Conservation (phyloP, 2,888 invertebrate genomes). For the Xanthia icteritia region DNA sequence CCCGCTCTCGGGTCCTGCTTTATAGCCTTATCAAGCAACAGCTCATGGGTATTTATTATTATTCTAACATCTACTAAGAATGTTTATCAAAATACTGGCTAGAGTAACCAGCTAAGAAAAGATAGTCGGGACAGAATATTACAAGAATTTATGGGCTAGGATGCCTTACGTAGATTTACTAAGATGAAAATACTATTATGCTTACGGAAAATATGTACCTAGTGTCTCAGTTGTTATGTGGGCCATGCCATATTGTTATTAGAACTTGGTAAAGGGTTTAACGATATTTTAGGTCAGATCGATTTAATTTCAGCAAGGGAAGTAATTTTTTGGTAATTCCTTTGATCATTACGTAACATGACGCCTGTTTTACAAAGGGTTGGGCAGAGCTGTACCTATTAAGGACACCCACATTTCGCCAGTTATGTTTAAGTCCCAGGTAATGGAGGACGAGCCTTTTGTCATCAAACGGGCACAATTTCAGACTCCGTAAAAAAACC, state of each 20-base stretch:
- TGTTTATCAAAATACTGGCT: constrained; percentile 43
- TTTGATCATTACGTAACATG: too few species aligned
- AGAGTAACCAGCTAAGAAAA: constrained; percentile 24
- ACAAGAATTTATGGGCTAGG: constrained; percentile 44
- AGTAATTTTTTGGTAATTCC: too few species aligned
- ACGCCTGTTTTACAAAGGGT: too few species aligned
- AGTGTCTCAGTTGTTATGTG: constrained; percentile 4
- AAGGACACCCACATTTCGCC: too few species aligned
- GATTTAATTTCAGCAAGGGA: too few species aligned
- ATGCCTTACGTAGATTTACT: constrained; percentile 26
- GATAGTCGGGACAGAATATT: constrained; percentile 31
- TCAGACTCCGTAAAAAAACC: too few species aligned
- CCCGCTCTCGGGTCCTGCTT: not conserved
- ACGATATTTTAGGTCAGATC: too few species aligned
- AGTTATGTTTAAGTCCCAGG: too few species aligned
- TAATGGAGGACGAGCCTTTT: too few species aligned
- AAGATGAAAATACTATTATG: constrained; percentile 46
- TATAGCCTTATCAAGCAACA: not conserved
- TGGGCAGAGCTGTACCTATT: too few species aligned
- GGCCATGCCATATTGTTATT: constrained; percentile 3
- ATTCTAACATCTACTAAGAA: constrained; percentile 23
- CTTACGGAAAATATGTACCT: constrained; percentile 5
- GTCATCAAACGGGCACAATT: too few species aligned
- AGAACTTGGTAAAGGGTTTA: not conserved
- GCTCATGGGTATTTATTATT: constrained; percentile 29